Base-by-base conservation (phyloP, 2,797 vertebrate genomes). In the Squalus acanthias region DNA sequence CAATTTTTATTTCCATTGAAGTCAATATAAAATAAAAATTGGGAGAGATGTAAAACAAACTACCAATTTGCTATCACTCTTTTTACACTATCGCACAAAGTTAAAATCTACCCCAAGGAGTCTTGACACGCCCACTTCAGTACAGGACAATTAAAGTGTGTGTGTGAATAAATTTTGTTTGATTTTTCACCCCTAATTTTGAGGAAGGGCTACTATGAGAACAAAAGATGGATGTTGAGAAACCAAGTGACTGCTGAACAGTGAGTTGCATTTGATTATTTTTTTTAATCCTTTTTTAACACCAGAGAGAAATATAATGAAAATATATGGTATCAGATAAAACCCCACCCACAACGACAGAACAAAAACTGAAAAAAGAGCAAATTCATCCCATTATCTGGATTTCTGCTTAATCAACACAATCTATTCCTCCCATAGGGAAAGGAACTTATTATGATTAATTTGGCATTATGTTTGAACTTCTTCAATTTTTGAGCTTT, bases 361-460 rank as follows among this genome's bases (percentile, higher is more conserved):
- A 85, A 85, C 82, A 85, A 22, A 22, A 46, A 46, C 91, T 67
- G 91, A 69, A 69, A 39, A 93, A 91, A 46, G n/a, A 46, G 91
- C n/a, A 69, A 93, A 69, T 93, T 93, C 65, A 69, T 67, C 33
- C n/a, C 15, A 93, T 69, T 24, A 93, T 93, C n/a, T 93, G 91
- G 65, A 93, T 20, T 69, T 63, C 65, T 69, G 65, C 20, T 93
- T 93, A 91, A 93, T 93, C 65, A 93, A 93, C 7, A 93, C 17
- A 39, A n/a, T 93, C 20, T 65, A 50, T 93, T 93, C 39, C 65
- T 93, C 91, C 65, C 91, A 93, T 7, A 39, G 65, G 91, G 20
- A 39, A 93, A 46, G 33, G n/a, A 46, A 69, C 65, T 69, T 69
- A 69, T 65, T 69, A 46, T 93, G 65, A 93, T 39, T 9, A 93